Percentiles rank a stretch among this genome's conserved stretches.
phyloP scores from a whole-genome alignment of 2,113 vertebrate species.

The Alouatta palliata region DNA sequence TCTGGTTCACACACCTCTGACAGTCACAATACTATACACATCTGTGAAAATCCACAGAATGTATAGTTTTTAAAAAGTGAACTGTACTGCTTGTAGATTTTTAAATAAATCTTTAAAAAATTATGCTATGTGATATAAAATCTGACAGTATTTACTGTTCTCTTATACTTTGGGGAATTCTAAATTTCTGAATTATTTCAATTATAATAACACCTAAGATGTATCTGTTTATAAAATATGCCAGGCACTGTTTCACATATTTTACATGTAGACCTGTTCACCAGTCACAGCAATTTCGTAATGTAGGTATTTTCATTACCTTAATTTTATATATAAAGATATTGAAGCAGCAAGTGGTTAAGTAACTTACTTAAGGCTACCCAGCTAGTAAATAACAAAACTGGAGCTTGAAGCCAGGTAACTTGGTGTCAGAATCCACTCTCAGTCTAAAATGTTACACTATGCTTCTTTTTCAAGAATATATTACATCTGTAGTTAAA shows the following conservation, averaged over 20 bases:
- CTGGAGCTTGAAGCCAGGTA: background rate
- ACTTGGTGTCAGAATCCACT: background rate
- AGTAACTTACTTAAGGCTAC: too few relatives aligned
- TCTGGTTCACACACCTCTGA: too few relatives aligned
- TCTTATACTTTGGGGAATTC: background rate
- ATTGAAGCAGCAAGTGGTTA: too few relatives aligned
- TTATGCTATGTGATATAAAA: background rate
- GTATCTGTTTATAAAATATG: background rate
- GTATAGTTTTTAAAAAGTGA: background rate
- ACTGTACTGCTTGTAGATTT: background rate
- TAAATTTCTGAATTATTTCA: background rate
- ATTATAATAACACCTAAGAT: background rate
- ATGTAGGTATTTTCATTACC: too few relatives aligned
- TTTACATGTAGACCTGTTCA: background rate
- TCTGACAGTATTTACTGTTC: background rate
- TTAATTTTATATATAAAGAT: background rate
- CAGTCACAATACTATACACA: background rate
- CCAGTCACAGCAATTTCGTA: background rate
- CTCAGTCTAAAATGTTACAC: background rate
- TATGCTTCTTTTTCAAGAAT: background rate
- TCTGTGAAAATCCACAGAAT: background rate
- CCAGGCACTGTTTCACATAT: background rate
- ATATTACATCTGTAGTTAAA: background rate
- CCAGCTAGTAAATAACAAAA: too few relatives aligned
- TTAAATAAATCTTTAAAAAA: background rate